Evolutionary conservation across 2,888 invertebrate genomes (phyloP).

Genomic region (Ormyrus nitidulus): DNA sequence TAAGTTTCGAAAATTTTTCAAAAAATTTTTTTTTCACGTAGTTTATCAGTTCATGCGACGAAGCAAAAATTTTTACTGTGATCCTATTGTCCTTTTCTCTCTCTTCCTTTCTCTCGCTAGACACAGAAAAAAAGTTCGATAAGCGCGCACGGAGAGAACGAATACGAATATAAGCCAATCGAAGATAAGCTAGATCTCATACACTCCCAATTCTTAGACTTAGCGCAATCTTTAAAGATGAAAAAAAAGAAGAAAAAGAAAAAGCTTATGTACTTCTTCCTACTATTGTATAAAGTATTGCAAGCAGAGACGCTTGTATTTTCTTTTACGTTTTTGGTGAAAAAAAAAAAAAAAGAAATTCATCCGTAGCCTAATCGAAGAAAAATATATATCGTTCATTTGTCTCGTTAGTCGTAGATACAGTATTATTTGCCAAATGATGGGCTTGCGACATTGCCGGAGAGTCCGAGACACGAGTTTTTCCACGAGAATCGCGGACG

Average conservation of each 20-base stretch:
- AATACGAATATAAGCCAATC: constrained; percentile 18
- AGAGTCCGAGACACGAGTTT: constrained; percentile 9
- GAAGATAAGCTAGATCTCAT: constrained; percentile 42
- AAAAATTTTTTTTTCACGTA: too few species aligned
- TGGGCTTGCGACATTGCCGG: constrained; percentile 32
- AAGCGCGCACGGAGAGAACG: constrained; percentile 30
- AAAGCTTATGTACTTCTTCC: constrained; percentile 14
- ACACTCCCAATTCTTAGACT: constrained; percentile 5
- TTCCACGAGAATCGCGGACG: background rate
- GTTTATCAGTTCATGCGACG: too few species aligned
- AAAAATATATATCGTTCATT: constrained; percentile 11
- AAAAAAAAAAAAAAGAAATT: background rate
- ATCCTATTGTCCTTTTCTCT: background rate
- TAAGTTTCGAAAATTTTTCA: too few species aligned
- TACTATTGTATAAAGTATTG: constrained; percentile 46
- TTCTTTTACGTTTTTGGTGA: constrained; percentile 13
- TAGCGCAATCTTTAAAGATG: constrained; percentile 11
- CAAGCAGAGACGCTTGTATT: constrained; percentile 11
- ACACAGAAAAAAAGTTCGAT: constrained; percentile 47
- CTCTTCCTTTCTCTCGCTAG: constrained; percentile 19
- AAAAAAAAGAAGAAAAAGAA: background rate
- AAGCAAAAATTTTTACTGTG: background rate
- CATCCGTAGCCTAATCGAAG: constrained; percentile 20
- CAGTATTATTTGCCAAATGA: constrained; percentile 54
- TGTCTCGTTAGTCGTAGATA: constrained; percentile 50